Evolutionary conservation across 1,140 invertebrate species (phyloP).

Genomic region (Trypoxylus dichotomus): DNA sequence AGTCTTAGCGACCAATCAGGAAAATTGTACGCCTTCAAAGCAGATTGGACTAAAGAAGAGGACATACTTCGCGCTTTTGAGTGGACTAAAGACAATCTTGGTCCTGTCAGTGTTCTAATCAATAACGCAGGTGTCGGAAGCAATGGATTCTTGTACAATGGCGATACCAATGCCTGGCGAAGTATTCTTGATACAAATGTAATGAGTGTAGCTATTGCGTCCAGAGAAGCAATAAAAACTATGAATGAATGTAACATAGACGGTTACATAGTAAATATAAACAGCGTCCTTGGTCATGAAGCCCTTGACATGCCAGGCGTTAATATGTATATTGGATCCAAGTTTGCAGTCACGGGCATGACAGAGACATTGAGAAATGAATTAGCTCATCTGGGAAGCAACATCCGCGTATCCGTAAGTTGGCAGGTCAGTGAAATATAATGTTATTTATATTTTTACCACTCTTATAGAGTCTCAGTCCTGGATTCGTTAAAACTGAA

Average conservation of each 20-base stretch:
- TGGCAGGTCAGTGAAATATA: background rate
- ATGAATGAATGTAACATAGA: conserved; percentile 66
- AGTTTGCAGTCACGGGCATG: conserved; percentile 70
- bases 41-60: conserved; percentile 2
- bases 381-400: conserved; percentile 58
- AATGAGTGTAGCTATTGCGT: conserved; percentile 66
- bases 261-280: conserved; percentile 75
- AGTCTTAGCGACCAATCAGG: background rate
- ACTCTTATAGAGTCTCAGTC: background rate
- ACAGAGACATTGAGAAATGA: conserved; percentile 67
- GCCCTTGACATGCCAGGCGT: conserved; percentile 48
- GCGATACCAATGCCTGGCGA: conserved; percentile 54
- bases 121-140: conserved; percentile 70
- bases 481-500: background rate
- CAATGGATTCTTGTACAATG: conserved; percentile 48
- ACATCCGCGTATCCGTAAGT: conserved; percentile 70
- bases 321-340: conserved; percentile 66
- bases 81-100: conserved; percentile 16
- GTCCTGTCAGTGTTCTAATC: conserved; percentile 58
- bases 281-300: conserved; percentile 61
- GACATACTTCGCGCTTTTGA: background rate
- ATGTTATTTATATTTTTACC: background rate
- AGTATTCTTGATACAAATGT: conserved; percentile 69
- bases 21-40: background rate
- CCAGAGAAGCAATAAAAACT: conserved; percentile 64